Conservation (phyloP, 64 coral and sea anemone genomes). For the Acropora yongei region DNA sequence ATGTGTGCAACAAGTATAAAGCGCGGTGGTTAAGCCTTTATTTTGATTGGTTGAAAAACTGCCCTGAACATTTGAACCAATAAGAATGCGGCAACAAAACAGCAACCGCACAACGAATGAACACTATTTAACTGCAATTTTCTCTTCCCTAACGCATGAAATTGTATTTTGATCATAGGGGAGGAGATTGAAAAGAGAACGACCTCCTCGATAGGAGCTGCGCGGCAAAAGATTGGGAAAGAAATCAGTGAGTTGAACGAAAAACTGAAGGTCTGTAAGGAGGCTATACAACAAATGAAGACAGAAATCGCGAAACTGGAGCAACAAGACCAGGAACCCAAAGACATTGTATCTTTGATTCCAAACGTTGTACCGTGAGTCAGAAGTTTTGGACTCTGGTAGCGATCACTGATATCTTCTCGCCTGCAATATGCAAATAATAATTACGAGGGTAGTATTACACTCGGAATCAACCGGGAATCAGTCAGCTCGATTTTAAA, state of each 20-base stretch:
- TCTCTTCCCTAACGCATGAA: background rate
- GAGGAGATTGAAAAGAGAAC: conserved; percentile 68
- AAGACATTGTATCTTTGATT: background rate
- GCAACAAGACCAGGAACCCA: conserved; percentile 25
- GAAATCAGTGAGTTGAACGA: conserved; percentile 72
- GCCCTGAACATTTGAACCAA: background rate
- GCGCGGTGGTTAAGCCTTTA: no score
- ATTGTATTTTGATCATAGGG: conserved; percentile 29
- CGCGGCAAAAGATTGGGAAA: conserved; percentile 68
- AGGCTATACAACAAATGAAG: conserved; percentile 61
- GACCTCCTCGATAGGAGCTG: conserved; percentile 40
- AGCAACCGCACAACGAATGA: no score
- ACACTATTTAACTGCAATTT: no score
- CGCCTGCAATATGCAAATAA: no score
- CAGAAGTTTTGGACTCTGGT: background rate
- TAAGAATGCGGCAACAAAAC: no score
- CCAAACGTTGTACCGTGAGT: conserved; percentile 3
- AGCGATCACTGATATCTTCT: no score
- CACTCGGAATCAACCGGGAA: no score
- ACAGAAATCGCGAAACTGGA: conserved; percentile 56
- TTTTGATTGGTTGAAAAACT: no score
- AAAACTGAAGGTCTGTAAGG: conserved; percentile 53
- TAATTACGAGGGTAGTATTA: no score
- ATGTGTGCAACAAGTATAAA: no score
- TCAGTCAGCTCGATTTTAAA: no score